Conservation (phyloP, 2,113 vertebrate species). For the Narcine bancroftii region DNA sequence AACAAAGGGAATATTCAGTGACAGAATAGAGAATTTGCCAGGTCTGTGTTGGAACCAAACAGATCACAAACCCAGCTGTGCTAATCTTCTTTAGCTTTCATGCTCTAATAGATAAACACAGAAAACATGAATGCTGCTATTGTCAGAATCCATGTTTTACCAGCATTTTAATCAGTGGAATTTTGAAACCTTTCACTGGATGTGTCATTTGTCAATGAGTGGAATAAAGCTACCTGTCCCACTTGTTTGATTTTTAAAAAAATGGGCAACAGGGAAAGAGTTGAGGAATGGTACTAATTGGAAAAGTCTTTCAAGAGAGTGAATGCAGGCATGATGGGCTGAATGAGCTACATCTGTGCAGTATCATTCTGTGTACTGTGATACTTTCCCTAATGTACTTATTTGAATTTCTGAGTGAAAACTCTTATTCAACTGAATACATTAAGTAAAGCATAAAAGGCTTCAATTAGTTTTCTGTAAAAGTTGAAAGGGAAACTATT, state of each 20-base stretch:
- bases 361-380: not conserved
- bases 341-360: not conserved
- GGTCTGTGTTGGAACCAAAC: constrained; percentile 48
- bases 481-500: too few species aligned
- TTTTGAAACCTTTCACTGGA: constrained; percentile 40
- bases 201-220: constrained; percentile 51
- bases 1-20: constrained; percentile 63
- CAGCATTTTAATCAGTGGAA: constrained; percentile 35
- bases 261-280: not conserved
- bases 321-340: not conserved
- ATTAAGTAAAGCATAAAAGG: not conserved
- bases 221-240: constrained; percentile 39
- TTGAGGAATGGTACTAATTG: not conserved
- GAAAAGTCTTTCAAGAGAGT: not conserved
- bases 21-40: constrained; percentile 43
- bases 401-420: not conserved
- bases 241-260: not conserved
- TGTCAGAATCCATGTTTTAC: constrained; percentile 35
- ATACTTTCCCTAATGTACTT: not conserved
- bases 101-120: constrained; percentile 38
- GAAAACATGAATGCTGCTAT: constrained; percentile 36
- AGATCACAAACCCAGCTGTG: constrained; percentile 51
- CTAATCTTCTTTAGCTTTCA: constrained; percentile 47
- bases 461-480: not conserved
- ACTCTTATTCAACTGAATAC: not conserved